These are phyloP conservation scores for Gryon sp. DNA, from an alignment of 1,140 invertebrate genomes.

Conservation along the genomic window DNA sequence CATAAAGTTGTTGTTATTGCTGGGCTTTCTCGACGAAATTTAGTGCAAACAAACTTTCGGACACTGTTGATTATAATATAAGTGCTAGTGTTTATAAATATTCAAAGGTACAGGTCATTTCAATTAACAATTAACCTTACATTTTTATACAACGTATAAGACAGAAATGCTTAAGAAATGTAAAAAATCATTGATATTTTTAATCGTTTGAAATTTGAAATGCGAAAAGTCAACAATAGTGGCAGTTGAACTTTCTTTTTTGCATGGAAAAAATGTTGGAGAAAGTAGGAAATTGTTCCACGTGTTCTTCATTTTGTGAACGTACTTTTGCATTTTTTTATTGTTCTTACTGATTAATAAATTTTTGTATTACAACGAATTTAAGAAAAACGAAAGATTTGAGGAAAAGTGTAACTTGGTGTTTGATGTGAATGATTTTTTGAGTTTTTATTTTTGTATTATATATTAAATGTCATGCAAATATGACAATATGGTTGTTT, in stretches of 20 bases:
- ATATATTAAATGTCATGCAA: too few relatives aligned
- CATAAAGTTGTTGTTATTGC: slow-evolving; percentile 8
- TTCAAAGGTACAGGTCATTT: slow-evolving; percentile 7
- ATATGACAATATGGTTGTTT: too few relatives aligned
- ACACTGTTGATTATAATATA: slow-evolving; percentile 47
- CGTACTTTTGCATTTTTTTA: neutral
- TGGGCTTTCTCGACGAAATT: slow-evolving; percentile 13
- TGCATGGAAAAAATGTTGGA: neutral
- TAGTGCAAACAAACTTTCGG: slow-evolving; percentile 16
- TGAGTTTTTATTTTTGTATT: too few relatives aligned
- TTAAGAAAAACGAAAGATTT: too few relatives aligned
- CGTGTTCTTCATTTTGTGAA: neutral
- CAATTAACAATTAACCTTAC: slow-evolving; percentile 26
- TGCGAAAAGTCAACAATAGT: neutral
- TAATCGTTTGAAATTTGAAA: neutral
- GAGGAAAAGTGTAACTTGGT: too few relatives aligned
- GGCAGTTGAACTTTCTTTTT: neutral
- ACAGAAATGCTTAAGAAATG: neutral
- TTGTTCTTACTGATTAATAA: neutral
- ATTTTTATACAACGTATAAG: neutral
- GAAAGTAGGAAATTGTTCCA: slow-evolving; percentile 9
- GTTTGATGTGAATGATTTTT: too few relatives aligned
- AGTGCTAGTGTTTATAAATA: slow-evolving; percentile 4
- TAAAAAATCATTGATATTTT: neutral
- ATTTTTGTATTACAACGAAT: neutral